These are phyloP conservation scores for Macrostomum cliftonense DNA, from an alignment of 2,888 invertebrate species.

Conservation along the genomic window DNA sequence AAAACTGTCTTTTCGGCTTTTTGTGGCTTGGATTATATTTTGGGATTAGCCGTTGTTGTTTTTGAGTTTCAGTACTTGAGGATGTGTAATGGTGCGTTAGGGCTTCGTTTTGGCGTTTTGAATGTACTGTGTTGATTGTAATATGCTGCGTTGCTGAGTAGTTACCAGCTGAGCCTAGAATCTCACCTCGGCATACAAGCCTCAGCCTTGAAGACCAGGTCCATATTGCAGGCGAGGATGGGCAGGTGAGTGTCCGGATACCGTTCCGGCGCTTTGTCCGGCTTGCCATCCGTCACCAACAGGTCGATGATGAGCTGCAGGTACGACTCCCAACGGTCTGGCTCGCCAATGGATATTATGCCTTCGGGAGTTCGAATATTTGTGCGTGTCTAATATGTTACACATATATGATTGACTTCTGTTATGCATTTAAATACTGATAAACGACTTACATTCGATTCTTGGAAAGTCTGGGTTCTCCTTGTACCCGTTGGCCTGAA, in stretches of 20 bases:
- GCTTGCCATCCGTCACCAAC: conserved; percentile 31
- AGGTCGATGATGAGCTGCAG: conserved; percentile 35
- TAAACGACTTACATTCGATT: conserved; percentile 14
- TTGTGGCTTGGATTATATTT: too few species aligned
- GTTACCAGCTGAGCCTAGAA: not conserved
- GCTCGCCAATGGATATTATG: conserved; percentile 33
- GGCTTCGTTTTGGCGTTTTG: too few species aligned
- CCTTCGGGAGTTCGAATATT: conserved; percentile 16
- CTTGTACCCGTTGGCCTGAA: conserved; percentile 5
- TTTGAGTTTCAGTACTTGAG: too few species aligned
- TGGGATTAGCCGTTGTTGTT: too few species aligned
- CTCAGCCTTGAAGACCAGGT: conserved; percentile 35
- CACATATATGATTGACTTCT: not conserved
- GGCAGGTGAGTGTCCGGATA: conserved; percentile 24
- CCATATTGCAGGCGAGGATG: conserved; percentile 37
- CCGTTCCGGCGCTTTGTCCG: conserved; percentile 19
- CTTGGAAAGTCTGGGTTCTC: conserved; percentile 12
- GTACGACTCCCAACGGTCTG: conserved; percentile 32
- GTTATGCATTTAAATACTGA: too few species aligned
- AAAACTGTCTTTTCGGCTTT: too few species aligned
- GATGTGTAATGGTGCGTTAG: too few species aligned
- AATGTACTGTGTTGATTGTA: too few species aligned
- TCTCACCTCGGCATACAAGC: conserved; percentile 31
- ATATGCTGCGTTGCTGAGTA: not conserved
- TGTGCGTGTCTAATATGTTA: not conserved